Conservation (phyloP, 1,140 invertebrate genomes). For the Cydia strobilella region DNA sequence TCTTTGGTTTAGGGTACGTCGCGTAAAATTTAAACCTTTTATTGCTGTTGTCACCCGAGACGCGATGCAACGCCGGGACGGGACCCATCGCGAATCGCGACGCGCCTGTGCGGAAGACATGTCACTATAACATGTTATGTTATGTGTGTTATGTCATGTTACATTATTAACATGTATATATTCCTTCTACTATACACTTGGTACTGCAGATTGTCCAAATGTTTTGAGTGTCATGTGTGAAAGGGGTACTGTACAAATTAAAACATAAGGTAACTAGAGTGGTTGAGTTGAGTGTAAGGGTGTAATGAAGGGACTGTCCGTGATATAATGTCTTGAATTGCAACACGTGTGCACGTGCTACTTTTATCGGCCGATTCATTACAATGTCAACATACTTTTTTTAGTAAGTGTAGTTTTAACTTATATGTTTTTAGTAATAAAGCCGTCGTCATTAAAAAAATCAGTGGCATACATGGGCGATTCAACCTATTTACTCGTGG, state of each 20-base stretch:
- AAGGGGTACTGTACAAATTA: constrained; percentile 18
- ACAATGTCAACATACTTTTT: neutral
- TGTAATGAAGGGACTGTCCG: neutral
- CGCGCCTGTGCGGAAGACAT: neutral
- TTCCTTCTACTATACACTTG: neutral
- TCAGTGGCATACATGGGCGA: neutral
- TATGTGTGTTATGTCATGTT: too few relatives aligned
- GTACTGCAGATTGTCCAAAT: neutral
- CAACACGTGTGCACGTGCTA: neutral
- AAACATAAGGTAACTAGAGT: constrained; percentile 11
- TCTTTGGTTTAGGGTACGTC: neutral
- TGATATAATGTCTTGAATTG: neutral
- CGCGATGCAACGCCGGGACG: neutral
- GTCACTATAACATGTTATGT: neutral
- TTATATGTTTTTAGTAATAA: neutral
- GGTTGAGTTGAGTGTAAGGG: neutral
- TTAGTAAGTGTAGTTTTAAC: neutral
- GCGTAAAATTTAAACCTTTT: neutral
- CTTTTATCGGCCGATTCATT: neutral
- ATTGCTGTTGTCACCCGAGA: neutral
- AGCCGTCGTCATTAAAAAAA: neutral
- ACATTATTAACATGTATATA: neutral
- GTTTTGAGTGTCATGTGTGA: neutral
- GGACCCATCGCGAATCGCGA: neutral
- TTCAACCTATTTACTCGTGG: neutral